Evolutionary conservation across 2,113 vertebrate genomes (phyloP), one percentile per base, ranked within the genome.

Genomic region (Ciconia stormi): DNA sequence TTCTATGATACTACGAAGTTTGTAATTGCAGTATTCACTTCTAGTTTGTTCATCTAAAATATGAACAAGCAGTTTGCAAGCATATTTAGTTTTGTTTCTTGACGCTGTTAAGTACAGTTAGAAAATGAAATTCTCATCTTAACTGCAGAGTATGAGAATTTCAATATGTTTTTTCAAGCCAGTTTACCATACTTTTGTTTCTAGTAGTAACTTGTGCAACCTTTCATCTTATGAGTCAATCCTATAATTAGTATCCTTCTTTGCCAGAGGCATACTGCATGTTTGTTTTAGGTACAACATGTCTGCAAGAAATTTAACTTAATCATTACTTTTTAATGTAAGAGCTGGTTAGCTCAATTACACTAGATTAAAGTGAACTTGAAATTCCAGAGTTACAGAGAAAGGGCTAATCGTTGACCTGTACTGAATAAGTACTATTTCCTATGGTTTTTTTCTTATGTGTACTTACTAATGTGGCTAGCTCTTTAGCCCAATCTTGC

Each of bases 201-300:
- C 97, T 95, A 97, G 97, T 97, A 97, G 96, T 96, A 95, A 97
- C 97, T 97, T 96, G 97, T 96, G 87, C 84, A 97, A 76, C 95
- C 96, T 98, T 97, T 98, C 97, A 98, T 97, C 96, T 97, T 93
- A 82, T 97, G 97, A 97, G 94, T 97, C 97, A 97, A 97, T 97
- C 96, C 92, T 96, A 92, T 98, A 97, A 98, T 98, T 98, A 97
- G 97, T 87, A 97, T 95, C 89, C 88, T 96, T 95, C 95, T 96
- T 97, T 97, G 97, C 97, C 97, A 97, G 85, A 88, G 97, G 97
- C 97, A 76, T 89, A 81, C 89, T 93, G 89, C 93, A 55, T 97
- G 96, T 98, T 97, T 98, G 97, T 97, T 98, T 98, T 97, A 97
- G 94, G 91, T 96, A 92, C 95, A 97, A 91, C 95, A 95, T 94